phyloP scores from a whole-genome alignment of 23 tunicate species.

The Phallusia fumigata region DNA sequence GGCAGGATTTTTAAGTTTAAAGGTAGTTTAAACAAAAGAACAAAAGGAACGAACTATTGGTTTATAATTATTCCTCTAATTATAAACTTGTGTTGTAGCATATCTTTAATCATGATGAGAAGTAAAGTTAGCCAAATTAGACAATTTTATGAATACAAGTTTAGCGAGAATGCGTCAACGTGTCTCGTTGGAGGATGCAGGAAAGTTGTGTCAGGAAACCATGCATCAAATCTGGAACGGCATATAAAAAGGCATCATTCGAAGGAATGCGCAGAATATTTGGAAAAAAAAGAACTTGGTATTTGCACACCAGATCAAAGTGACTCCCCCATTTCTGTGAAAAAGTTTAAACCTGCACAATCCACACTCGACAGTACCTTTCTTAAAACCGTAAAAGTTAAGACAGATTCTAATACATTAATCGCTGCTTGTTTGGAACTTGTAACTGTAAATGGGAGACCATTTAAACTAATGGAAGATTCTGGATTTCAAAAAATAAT shows the following conservation, averaged over 20 bases:
- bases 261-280: too few relatives aligned
- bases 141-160: constrained; percentile 12
- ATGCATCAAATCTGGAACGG: constrained; percentile 33
- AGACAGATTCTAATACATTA: constrained; percentile 12
- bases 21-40: too few relatives aligned
- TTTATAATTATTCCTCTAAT: too few relatives aligned
- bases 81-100: too few relatives aligned
- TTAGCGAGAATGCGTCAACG: not conserved
- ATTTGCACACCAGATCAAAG: not conserved
- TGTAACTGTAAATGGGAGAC: constrained; percentile 50
- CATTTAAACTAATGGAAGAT: constrained; percentile 37
- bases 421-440: constrained; percentile 30
- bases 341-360: constrained; percentile 9
- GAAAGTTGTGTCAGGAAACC: constrained; percentile 11
- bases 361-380: constrained; percentile 27
- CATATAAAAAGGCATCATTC: constrained; percentile 16
- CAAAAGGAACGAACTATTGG: too few relatives aligned
- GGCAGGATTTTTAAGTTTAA: too few relatives aligned
- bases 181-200: constrained; percentile 17
- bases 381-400: constrained; percentile 25
- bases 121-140: constrained; percentile 19
- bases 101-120: not conserved
- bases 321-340: not conserved
- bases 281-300: not conserved
- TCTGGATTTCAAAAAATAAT: constrained; percentile 39